A percentile compares a stretch with the other conserved stretches of the same genome.
Evolutionary conservation across 2,888 invertebrate genomes (phyloP).

Genomic region (Thereva nobilitata): DNA sequence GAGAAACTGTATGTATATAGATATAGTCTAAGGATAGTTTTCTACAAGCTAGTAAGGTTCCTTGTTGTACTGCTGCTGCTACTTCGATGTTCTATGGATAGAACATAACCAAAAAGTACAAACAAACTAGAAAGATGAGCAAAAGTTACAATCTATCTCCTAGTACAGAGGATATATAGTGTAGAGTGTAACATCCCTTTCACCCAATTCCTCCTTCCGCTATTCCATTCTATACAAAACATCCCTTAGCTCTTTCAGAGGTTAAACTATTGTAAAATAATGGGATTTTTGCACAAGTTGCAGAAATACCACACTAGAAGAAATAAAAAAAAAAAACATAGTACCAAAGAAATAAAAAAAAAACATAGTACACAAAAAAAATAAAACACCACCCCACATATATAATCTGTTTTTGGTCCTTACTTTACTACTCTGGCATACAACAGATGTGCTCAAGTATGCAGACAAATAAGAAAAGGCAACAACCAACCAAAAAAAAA

Average conservation of each 20-base stretch:
- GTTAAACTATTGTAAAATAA: conserved; percentile 16
- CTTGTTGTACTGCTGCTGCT: no score
- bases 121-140: no score
- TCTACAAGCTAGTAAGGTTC: no score
- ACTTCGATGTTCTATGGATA: no score
- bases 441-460: conserved; percentile 8
- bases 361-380: background rate
- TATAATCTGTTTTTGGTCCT: background rate
- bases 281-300: conserved; percentile 7
- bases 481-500: no score
- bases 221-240: background rate
- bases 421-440: background rate
- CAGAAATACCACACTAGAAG: background rate
- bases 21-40: no score
- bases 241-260: background rate
- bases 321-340: background rate
- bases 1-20: no score
- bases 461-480: background rate
- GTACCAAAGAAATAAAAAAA: background rate
- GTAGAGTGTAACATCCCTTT: no score
- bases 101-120: no score
- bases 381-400: background rate
- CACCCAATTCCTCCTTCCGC: no score
- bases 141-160: no score
- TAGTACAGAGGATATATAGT: no score